Evolutionary conservation across 2,888 invertebrate genomes (phyloP).

Genomic region (Oscheius myriophilus): DNA sequence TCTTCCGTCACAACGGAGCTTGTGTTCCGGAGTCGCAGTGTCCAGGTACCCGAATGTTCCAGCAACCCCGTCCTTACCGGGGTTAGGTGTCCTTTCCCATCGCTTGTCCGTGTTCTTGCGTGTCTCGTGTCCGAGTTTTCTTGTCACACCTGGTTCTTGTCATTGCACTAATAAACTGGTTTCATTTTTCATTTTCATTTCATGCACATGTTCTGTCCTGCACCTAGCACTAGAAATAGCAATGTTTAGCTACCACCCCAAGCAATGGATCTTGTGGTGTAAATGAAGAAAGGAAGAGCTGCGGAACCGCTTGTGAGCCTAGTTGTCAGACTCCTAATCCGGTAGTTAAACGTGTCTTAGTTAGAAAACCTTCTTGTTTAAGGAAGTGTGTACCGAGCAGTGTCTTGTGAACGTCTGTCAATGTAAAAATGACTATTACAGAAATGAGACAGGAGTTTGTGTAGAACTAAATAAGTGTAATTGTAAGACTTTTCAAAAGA

Average conservation of each 20-base stretch:
- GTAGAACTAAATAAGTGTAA: background rate
- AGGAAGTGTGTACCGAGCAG: slow-evolving; percentile 7
- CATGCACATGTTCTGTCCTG: background rate
- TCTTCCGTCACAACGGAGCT: slow-evolving; percentile 15
- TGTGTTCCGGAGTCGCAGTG: slow-evolving; percentile 16
- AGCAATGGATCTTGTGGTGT: background rate
- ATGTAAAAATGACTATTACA: slow-evolving; percentile 5
- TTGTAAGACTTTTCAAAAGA: background rate
- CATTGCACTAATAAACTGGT: slow-evolving; percentile 2
- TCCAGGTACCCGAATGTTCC: slow-evolving; percentile 1
- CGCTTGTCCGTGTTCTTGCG: background rate
- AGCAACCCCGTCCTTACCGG: background rate
- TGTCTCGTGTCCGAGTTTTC: slow-evolving; percentile 1
- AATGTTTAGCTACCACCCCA: background rate
- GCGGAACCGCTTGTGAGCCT: slow-evolving; percentile 24
- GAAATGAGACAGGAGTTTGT: slow-evolving; percentile 2
- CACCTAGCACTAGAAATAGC: background rate
- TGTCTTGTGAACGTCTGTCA: slow-evolving; percentile 22
- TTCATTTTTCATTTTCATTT: background rate
- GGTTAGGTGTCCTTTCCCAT: slow-evolving; percentile 4
- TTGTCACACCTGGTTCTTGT: slow-evolving; percentile 15
- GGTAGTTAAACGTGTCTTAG: slow-evolving; percentile 8
- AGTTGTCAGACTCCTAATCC: slow-evolving; percentile 10
- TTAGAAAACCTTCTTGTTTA: background rate
- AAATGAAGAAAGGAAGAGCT: slow-evolving; percentile 8